Percentiles rank a stretch among this genome's conserved stretches.
phyloP scores from a whole-genome alignment of 2,113 vertebrate genomes.

The Scortum barcoo region DNA sequence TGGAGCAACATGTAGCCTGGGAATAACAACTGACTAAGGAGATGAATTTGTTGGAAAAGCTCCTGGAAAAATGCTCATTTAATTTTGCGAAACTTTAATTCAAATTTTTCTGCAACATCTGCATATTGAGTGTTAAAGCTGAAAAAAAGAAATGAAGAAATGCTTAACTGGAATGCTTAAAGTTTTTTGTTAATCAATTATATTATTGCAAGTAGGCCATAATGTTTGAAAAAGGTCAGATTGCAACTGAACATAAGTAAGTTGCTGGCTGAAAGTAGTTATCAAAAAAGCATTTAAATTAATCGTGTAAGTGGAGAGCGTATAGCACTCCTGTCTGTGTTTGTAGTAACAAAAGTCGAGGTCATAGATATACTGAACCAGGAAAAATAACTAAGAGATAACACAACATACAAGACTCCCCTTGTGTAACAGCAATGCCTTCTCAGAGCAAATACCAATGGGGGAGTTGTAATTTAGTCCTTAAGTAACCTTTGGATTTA shows the following conservation, averaged over 20 bases:
- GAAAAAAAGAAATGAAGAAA: neutral
- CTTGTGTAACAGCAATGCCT: neutral
- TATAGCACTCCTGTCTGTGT: too few relatives aligned
- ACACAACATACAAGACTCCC: neutral
- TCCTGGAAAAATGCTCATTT: neutral
- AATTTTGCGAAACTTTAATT: neutral
- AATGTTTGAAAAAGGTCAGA: neutral
- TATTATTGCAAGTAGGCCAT: neutral
- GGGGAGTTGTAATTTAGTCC: neutral
- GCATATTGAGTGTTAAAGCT: neutral
- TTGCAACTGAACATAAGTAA: neutral
- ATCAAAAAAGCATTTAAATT: neutral
- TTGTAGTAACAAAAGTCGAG: neutral
- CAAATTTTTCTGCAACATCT: neutral
- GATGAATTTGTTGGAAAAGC: neutral
- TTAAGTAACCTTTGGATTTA: neutral
- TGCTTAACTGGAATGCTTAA: neutral
- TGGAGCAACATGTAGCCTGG: neutral
- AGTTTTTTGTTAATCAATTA: neutral
- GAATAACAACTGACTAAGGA: neutral
- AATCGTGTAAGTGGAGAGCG: neutral
- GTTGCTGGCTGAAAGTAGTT: neutral
- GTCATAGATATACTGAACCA: neutral
- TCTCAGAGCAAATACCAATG: neutral
- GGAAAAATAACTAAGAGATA: neutral